These are phyloP conservation scores for Drosophila eohydei DNA, from an alignment of 2,888 invertebrate species.

Conservation along the genomic window DNA sequence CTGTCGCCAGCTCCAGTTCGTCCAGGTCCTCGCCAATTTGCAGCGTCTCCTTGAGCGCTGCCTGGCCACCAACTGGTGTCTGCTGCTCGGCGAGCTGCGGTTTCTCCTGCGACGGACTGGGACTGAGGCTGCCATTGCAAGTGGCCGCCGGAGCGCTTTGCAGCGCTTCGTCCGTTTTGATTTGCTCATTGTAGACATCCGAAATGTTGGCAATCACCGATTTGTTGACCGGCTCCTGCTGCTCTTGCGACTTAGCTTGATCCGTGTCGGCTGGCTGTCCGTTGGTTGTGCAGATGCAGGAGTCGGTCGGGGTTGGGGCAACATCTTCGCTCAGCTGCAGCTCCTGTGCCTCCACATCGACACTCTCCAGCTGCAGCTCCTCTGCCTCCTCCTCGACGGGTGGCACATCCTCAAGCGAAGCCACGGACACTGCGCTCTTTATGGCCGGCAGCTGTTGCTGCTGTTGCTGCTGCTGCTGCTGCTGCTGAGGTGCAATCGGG, in stretches of 20 bases:
- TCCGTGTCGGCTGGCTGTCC: slow-evolving; percentile 24
- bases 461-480: slow-evolving; percentile 44
- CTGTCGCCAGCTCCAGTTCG: slow-evolving; percentile 74
- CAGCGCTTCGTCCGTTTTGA: slow-evolving; percentile 81
- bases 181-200: slow-evolving; percentile 85
- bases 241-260: slow-evolving; percentile 1
- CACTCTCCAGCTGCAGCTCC: slow-evolving; percentile 41
- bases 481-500: slow-evolving; percentile 50
- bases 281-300: slow-evolving; percentile 34
- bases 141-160: slow-evolving; percentile 39
- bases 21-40: slow-evolving; percentile 82
- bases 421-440: slow-evolving; percentile 64
- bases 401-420: slow-evolving; percentile 82
- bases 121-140: slow-evolving; percentile 71
- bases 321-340: slow-evolving; percentile 12
- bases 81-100: background rate
- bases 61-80: slow-evolving; percentile 63
- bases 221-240: slow-evolving; percentile 64
- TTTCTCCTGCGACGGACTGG: slow-evolving; percentile 3
- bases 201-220: slow-evolving; percentile 84
- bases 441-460: slow-evolving; percentile 49
- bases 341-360: slow-evolving; percentile 63
- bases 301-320: background rate
- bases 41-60: slow-evolving; percentile 85
- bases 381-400: slow-evolving; percentile 73